Conservation (phyloP, 2,888 invertebrate genomes). For the Drosophila acutilabella region DNA sequence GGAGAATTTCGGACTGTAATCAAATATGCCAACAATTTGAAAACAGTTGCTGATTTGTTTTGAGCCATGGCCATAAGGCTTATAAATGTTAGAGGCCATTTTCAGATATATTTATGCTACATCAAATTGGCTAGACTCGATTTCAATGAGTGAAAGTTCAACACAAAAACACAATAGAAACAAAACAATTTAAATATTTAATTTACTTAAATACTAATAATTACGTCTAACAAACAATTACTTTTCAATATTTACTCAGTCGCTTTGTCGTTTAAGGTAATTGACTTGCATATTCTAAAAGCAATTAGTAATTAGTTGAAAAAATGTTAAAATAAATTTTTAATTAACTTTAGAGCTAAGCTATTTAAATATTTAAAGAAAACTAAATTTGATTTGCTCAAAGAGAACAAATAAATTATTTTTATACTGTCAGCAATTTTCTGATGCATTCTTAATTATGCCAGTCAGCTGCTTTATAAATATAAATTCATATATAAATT, state of each 20-base stretch:
- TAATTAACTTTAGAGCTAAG: not conserved
- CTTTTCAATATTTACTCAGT: no score
- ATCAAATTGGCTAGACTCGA: not conserved
- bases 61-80: constrained; percentile 1
- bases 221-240: no score
- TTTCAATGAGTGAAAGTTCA: not conserved
- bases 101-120: constrained; percentile 7
- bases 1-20: constrained; percentile 13
- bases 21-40: constrained; percentile 53
- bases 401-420: constrained; percentile 10
- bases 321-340: not conserved
- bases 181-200: not conserved
- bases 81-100: constrained; percentile 9
- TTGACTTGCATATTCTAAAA: constrained; percentile 12
- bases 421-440: not conserved
- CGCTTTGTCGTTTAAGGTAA: not conserved
- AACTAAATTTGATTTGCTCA: not conserved
- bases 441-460: constrained; percentile 27
- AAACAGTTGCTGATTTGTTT: constrained; percentile 39
- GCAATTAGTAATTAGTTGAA: constrained; percentile 3
- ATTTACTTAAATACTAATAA: no score
- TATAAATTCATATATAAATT: not conserved
- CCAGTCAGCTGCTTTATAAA: constrained; percentile 6
- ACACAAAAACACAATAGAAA: not conserved
- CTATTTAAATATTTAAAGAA: constrained; percentile 13